Evolutionary conservation across 2,888 invertebrate genomes (phyloP), one percentile per base, ranked within the genome.

Genomic region (Andrena fulva): DNA sequence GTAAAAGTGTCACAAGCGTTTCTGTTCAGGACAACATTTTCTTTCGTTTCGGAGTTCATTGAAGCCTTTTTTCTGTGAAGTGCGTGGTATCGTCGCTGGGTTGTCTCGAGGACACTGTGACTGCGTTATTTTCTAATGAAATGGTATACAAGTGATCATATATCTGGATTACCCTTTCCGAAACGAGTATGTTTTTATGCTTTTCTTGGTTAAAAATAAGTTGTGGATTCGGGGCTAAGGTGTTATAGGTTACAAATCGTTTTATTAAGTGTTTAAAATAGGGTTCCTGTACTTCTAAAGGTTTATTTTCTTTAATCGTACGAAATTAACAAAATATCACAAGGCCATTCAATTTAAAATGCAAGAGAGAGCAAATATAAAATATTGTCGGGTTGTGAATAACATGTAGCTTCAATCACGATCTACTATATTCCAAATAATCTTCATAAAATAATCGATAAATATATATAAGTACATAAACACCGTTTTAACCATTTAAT

Each of bases 1-100:
- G 31, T 16, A 10, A 7, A 24, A 48, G 70, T 70, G 70, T 56
- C 31, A 31, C n/a, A 29, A 48, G 48, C 42, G 31, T 27, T 70
- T 48, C 29, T 60, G 60, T 70, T 12, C 1, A 12, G 59, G 20
- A 4, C 20, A 62, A 33, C 5, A 69, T 35, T 64, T 35, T 29
- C 54, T 27, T 35, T n/a, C 27, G 42, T 56, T 54, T 24, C 29
- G 48, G 12, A 10, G 70, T 16, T 60, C 29, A 0, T 35, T 20
- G 29, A 29, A 59, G 31, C 4, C 20, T 6, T 8, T 27, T 33
- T 20, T 20, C 16, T 69, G 24, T 20, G 8, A 42, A 54, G 24
- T 52, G 52, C 20, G 20, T 42, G 24, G 24, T 54, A 20, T 8
- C 20, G 52, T 54, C 54, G 24, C 24, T n/a, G 20, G 54, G 3